A percentile compares a stretch with the other conserved stretches of the same genome.
Evolutionary conservation across 2,113 vertebrate genomes (phyloP).

Genomic region (Gasterosteus nipponicus): DNA sequence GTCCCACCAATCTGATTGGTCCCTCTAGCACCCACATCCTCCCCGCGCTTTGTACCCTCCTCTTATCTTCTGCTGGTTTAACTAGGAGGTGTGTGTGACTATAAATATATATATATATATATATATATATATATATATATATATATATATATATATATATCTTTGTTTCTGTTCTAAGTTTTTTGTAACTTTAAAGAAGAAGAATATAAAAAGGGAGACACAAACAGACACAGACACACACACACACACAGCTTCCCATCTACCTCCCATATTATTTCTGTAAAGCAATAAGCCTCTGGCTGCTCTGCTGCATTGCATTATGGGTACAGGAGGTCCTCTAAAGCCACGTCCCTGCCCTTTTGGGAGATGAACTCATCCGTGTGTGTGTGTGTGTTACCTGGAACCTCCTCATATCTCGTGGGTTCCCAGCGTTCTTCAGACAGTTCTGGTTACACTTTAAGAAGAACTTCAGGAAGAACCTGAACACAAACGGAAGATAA

Average conservation of each 20-base stretch:
- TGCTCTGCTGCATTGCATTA: conserved; percentile 26
- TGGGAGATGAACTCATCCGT: conserved; percentile 39
- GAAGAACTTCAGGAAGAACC: conserved; percentile 75
- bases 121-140: too few species aligned
- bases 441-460: conserved; percentile 78
- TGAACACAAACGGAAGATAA: conserved; percentile 5
- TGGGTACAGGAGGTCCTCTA: conserved; percentile 38
- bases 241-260: not conserved
- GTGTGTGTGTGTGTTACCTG: conserved; percentile 56
- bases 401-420: conserved; percentile 74
- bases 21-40: not conserved
- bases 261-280: conserved; percentile 52
- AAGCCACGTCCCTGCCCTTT: conserved; percentile 45
- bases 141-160: too few species aligned
- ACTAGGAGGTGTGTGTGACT: too few species aligned
- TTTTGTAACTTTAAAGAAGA: too few species aligned
- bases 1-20: conserved; percentile 1
- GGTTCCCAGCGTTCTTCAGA: conserved; percentile 75
- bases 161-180: too few species aligned
- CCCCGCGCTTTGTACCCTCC: too few species aligned
- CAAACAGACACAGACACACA: not conserved
- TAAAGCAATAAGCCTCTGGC: conserved; percentile 48
- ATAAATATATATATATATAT: too few species aligned
- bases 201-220: not conserved
- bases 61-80: too few species aligned